Conservation (phyloP, 2,113 vertebrate genomes). For the Pogona vitticeps region DNA sequence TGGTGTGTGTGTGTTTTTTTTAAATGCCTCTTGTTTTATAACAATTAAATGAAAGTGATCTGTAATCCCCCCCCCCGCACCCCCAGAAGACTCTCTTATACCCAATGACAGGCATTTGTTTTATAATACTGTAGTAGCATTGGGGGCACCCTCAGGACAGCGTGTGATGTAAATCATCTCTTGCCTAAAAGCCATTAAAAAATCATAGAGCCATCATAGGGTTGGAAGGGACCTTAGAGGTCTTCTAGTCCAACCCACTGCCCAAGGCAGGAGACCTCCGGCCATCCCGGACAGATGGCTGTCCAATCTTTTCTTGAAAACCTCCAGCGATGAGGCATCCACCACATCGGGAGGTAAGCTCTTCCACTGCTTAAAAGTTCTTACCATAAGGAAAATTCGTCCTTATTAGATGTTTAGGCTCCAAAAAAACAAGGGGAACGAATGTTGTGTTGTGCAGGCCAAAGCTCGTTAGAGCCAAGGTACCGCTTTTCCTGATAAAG, state of each 20-base stretch:
- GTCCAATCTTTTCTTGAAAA: too few species aligned
- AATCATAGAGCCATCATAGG: too few species aligned
- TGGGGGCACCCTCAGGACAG: background rate
- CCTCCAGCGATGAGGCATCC: too few species aligned
- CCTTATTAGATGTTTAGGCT: too few species aligned
- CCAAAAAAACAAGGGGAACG: too few species aligned
- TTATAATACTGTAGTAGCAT: background rate
- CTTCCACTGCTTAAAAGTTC: too few species aligned
- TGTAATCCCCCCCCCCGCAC: background rate
- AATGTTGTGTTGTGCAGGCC: conserved; percentile 28
- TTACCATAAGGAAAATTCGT: too few species aligned
- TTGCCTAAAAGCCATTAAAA: background rate
- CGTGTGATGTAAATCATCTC: background rate
- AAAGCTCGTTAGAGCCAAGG: background rate
- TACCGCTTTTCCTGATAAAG: background rate
- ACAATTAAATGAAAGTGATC: background rate
- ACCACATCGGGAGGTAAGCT: too few species aligned
- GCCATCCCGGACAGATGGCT: too few species aligned
- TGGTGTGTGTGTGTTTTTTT: background rate
- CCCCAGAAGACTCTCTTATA: background rate
- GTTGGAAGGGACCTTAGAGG: too few species aligned
- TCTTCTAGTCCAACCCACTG: too few species aligned
- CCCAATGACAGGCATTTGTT: background rate
- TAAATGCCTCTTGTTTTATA: background rate
- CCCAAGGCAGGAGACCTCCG: too few species aligned